Base-by-base conservation (phyloP, 2,797 vertebrate species). In the Clarias laeviceps region DNA sequence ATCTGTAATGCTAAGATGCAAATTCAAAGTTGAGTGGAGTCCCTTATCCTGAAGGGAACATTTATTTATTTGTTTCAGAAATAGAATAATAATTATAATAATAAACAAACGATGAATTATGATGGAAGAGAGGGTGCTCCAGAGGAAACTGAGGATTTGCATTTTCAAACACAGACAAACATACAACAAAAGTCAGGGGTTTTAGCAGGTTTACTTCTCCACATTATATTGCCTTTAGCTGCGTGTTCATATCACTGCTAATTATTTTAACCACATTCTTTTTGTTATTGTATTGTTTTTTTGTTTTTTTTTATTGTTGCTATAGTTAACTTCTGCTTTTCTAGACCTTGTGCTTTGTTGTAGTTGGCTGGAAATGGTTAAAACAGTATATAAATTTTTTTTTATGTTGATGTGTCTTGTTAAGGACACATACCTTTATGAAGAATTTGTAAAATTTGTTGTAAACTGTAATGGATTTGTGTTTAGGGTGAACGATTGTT, bases 151-250 rank as follows among this genome's bases (percentile, higher is more conserved):
- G 90, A 86, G 82, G 92, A 94, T 95, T 95, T 94, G 93, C 92
- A 92, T 90, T 89, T 77, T 87, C 93, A 94, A 95, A 95, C 93
- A 89, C 93, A n/a, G n/a, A 91, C 93, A 92, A 89, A 93, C 94
- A 95, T 96, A 94, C 95, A 95, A 94, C 94, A 94, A 93, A 91
- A 91, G 87, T 91, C 86, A 84, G 89, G 92, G 90, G 89, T 91
- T 94, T 86, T 88, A 91, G 93, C 93, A 80, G 87, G 90, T 90
- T 91, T 89, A 88, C 84, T 74, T 62, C 32, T 50, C 29, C 80
- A 77, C 54, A 32, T 54, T 65, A 72, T 37, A 22, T 65, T 80
- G 2, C n/a, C 74, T 73, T 85, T 81, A 56, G 68, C 81, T 69
- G 77, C 76, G 78, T 91, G 90, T 89, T 93, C 92, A 92, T 86